Percentiles rank a stretch among this genome's conserved stretches.
These are phyloP conservation scores for Champsocephalus esox DNA, from an alignment of 2,797 vertebrate genomes.

Conservation along the genomic window DNA sequence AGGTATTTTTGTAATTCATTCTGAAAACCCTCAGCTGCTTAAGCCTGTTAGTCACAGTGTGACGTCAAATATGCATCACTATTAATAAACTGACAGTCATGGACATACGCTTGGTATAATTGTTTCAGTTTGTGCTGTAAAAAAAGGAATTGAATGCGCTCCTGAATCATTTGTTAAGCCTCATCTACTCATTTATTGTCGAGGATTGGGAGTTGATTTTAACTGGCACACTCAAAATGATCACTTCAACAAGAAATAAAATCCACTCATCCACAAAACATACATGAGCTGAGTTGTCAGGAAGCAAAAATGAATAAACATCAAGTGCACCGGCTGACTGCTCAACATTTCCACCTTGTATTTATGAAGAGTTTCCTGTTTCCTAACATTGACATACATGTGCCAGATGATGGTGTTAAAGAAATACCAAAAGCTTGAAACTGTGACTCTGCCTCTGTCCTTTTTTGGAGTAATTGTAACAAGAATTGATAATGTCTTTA, in stretches of 20 bases:
- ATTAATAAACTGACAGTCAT: conserved; percentile 25
- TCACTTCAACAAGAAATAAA: background rate
- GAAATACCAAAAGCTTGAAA: too few relatives aligned
- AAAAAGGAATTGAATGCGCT: background rate
- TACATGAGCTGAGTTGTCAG: conserved; percentile 8
- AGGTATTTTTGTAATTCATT: conserved; percentile 34
- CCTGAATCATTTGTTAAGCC: conserved; percentile 24
- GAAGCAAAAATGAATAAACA: conserved; percentile 27
- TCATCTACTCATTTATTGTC: conserved; percentile 21
- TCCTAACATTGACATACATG: too few relatives aligned
- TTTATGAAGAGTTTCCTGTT: conserved; percentile 1
- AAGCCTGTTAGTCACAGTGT: conserved; percentile 58
- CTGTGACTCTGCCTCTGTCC: too few relatives aligned
- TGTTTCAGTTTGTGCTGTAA: background rate
- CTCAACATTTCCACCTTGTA: conserved; percentile 20
- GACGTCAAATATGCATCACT: conserved; percentile 45
- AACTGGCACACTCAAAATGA: conserved; percentile 23
- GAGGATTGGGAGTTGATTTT: conserved; percentile 21
- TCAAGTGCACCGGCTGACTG: conserved; percentile 17
- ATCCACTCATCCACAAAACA: conserved; percentile 5
- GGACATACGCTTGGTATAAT: conserved; percentile 17
- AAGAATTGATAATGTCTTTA: too few relatives aligned
- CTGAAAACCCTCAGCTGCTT: conserved; percentile 32
- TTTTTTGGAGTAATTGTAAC: too few relatives aligned
- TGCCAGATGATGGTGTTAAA: too few relatives aligned